A percentile compares a stretch with the other conserved stretches of the same genome.
Conservation (phyloP, 2,797 vertebrate genomes). For the Gallirallus australis region DNA sequence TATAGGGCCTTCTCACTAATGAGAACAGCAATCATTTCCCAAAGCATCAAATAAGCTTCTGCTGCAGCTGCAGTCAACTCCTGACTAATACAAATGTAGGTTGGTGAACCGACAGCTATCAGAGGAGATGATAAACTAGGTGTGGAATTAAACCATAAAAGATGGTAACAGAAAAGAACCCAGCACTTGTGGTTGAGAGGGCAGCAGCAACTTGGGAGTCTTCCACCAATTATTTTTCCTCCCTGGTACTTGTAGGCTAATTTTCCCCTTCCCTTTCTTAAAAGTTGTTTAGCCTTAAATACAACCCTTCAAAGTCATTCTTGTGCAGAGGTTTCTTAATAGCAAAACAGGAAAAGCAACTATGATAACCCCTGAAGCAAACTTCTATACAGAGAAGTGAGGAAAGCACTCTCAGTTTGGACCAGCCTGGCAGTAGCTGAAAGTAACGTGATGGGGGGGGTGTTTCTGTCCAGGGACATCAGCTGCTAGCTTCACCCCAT, state of each 20-base stretch:
- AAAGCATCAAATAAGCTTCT: background rate
- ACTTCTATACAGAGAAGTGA: background rate
- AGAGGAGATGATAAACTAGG: background rate
- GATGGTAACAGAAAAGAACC: background rate
- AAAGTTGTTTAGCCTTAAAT: background rate
- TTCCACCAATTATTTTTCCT: background rate
- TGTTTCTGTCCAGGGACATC: background rate
- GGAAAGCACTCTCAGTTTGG: background rate
- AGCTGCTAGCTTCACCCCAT: background rate
- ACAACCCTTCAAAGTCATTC: background rate
- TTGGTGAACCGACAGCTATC: slow-evolving; percentile 12
- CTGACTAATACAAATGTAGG: background rate
- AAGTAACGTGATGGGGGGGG: background rate
- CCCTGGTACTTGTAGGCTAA: background rate
- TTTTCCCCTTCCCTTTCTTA: background rate
- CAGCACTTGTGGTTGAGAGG: background rate
- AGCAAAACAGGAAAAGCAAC: slow-evolving; percentile 20
- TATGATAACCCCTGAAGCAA: slow-evolving; percentile 29
- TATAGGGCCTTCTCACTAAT: background rate
- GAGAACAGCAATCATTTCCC: background rate
- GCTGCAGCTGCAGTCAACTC: background rate
- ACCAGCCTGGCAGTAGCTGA: background rate
- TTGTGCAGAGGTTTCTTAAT: slow-evolving; percentile 11
- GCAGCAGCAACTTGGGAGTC: background rate
- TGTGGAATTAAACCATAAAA: background rate